Percentiles rank a stretch among this genome's conserved stretches.
phyloP scores from a whole-genome alignment of 1,140 invertebrate genomes.

The Drosophila miranda region DNA sequence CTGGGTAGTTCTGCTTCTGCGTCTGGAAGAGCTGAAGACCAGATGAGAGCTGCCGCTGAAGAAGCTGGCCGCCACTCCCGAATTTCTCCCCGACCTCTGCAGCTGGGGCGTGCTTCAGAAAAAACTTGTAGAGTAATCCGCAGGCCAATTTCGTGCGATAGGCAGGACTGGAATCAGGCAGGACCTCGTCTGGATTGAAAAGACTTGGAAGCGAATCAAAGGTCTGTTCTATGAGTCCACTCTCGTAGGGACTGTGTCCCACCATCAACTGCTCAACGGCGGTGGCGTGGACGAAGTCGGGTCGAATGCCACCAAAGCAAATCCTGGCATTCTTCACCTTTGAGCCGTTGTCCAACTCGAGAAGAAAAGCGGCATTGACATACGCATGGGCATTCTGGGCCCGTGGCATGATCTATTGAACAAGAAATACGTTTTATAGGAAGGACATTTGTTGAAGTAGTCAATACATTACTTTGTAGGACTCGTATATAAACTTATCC shows the following conservation, averaged over 20 bases:
- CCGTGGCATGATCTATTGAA: slow-evolving; percentile 85
- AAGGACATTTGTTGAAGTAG: too few relatives aligned
- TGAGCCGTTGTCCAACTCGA: slow-evolving; percentile 80
- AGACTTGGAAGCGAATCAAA: slow-evolving; percentile 85
- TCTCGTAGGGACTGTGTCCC: slow-evolving; percentile 84
- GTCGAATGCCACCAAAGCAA: slow-evolving; percentile 88
- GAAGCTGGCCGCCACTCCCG: slow-evolving; percentile 84
- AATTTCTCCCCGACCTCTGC: slow-evolving; percentile 78
- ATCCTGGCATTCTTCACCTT: slow-evolving; percentile 67
- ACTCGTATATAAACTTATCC: slow-evolving; percentile 65
- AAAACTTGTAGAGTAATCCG: slow-evolving; percentile 89
- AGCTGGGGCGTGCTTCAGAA: slow-evolving; percentile 83
- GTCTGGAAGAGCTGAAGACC: slow-evolving; percentile 89
- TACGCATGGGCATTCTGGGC: slow-evolving; percentile 92
- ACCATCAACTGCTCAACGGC: slow-evolving; percentile 86
- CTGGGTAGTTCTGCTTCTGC: slow-evolving; percentile 88
- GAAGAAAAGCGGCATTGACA: slow-evolving; percentile 90
- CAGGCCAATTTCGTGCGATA: slow-evolving; percentile 86
- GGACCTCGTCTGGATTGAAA: slow-evolving; percentile 85
- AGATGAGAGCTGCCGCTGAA: slow-evolving; percentile 86
- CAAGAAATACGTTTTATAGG: background rate
- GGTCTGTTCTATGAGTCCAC: slow-evolving; percentile 84
- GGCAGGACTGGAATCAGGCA: slow-evolving; percentile 86
- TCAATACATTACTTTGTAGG: slow-evolving; percentile 84
- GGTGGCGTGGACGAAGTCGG: slow-evolving; percentile 88